Evolutionary conservation across 2,797 vertebrate genomes (phyloP).

Genomic region (Onychomys arenicola): DNA sequence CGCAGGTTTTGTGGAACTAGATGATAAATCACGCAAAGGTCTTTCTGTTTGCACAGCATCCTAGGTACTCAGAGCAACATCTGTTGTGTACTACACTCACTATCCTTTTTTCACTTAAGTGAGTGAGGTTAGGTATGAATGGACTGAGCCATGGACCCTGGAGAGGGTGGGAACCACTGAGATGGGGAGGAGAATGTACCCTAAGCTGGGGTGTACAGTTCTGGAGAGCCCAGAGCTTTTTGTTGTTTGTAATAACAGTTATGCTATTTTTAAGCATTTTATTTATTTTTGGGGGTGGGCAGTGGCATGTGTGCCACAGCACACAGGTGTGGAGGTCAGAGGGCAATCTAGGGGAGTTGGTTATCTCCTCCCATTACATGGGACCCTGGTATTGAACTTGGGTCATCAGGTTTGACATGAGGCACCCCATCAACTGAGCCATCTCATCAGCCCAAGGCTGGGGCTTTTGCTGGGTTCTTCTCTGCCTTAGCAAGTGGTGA

Average conservation of each 20-base stretch:
- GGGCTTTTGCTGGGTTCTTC: background rate
- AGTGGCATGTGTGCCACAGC: background rate
- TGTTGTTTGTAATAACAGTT: background rate
- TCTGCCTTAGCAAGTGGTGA: background rate
- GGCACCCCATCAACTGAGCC: background rate
- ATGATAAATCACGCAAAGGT: background rate
- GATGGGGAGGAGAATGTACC: accelerated
- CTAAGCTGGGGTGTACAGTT: background rate
- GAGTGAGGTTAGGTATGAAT: background rate
- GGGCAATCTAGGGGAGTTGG: background rate
- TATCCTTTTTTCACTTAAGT: background rate
- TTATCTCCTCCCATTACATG: background rate
- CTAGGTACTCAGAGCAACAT: background rate
- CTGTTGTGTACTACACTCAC: background rate
- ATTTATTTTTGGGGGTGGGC: background rate
- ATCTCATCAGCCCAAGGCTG: background rate
- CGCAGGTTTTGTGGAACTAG: background rate
- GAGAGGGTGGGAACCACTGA: background rate
- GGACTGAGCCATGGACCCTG: background rate
- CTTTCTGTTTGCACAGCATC: background rate
- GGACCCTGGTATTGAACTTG: background rate
- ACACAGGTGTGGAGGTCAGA: background rate
- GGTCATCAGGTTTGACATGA: background rate
- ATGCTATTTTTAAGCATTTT: background rate
- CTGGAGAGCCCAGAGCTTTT: background rate